Percentiles rank a stretch among this genome's conserved stretches.
Conservation (phyloP, 2,888 invertebrate species). For the Chromoteleia sp. region DNA sequence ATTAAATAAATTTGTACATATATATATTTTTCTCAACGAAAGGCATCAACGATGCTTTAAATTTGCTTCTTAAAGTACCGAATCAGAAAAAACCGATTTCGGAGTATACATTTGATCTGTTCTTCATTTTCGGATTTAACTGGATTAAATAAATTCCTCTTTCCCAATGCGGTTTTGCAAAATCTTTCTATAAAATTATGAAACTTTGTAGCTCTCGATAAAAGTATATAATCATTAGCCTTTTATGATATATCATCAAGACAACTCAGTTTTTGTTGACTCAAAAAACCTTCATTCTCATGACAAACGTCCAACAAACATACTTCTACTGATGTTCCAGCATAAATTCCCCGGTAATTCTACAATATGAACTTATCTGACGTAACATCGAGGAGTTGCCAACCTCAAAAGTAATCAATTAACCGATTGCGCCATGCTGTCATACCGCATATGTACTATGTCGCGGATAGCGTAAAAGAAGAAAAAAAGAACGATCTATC, state of each 20-base stretch:
- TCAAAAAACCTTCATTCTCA: conserved; percentile 3
- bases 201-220: too few species aligned
- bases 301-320: neutral
- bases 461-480: neutral
- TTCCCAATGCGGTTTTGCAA: too few species aligned
- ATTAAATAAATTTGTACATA: too few species aligned
- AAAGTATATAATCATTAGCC: too few species aligned
- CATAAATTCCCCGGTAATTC: conserved; percentile 33
- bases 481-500: conserved; percentile 28
- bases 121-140: too few species aligned
- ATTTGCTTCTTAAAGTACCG: too few species aligned
- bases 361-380: conserved; percentile 33
- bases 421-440: conserved; percentile 43
- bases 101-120: too few species aligned
- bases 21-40: too few species aligned
- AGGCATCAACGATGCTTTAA: too few species aligned
- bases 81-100: too few species aligned
- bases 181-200: too few species aligned
- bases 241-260: neutral
- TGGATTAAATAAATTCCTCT: too few species aligned
- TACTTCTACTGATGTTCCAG: conserved; percentile 5
- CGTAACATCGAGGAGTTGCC: conserved; percentile 35
- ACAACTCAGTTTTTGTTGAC: neutral
- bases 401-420: conserved; percentile 40
- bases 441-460: conserved; percentile 22